Base-by-base conservation (phyloP, 2,113 vertebrate species). In the Morone chrysops region DNA sequence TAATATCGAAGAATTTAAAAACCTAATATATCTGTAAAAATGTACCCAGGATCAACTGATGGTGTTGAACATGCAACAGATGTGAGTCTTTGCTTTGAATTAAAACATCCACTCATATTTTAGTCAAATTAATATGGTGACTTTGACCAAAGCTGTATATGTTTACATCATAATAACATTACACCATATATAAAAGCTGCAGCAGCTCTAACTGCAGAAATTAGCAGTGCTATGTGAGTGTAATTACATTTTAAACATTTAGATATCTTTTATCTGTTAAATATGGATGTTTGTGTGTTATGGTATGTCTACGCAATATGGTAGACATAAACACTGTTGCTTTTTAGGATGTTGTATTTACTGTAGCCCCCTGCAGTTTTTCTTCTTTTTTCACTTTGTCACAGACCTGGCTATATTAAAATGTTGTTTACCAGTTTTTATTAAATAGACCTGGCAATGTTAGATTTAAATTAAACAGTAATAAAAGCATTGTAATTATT, bases 181-280 rank as follows among this genome's bases (percentile, higher is more conserved):
- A 61, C 4, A 4, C 10, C 5, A 41, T 56, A 51, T 25, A 20
- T 45, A 53, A 31, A 36, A 4, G 16, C 63, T 17, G 12, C 74
- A 11, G 12, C 38, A 40, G 25, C 38, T 63, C 12, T 2, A 22
- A 31, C 7, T 22, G 8, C 11, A 40, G 25, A 50, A 75, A 75
- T 12, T 11, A 73, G 47, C 25, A 6, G 1, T 11, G 38, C 56
- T 62, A 20, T 41, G 6, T 60, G 60, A 17, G 18, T n/a, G 51
- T 59, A 84, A 62, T 83, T 70, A 56, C 8, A 70, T 75, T 70
- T 76, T 40, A 61, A 79, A 67, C 25, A 84, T 79, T 68, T 38
- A 31, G 50, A 68, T 45, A 63, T 77, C 10, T 25, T 25, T 10
- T 36, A 59, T 59, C 10, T 48, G 59, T 63, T 66, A 67, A 73